These are phyloP conservation scores for Oceanodroma leucorhoa DNA, from an alignment of 2,797 vertebrate genomes.

Conservation along the genomic window DNA sequence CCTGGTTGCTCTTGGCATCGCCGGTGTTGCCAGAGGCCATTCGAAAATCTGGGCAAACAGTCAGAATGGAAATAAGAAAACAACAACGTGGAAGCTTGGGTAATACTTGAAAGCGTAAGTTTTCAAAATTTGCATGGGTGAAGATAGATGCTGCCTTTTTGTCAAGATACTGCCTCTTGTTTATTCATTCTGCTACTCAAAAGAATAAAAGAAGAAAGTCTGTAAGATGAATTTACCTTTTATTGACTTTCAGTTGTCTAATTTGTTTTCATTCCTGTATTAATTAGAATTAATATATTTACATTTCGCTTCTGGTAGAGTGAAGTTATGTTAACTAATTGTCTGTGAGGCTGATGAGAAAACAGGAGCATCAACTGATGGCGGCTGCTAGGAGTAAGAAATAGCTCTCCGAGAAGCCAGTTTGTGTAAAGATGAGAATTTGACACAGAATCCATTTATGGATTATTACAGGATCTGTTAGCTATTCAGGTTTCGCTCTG, in stretches of 20 bases:
- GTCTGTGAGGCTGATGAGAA: conserved; percentile 33
- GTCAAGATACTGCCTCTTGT: neutral
- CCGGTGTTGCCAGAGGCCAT: neutral
- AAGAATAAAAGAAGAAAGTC: neutral
- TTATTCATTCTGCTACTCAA: neutral
- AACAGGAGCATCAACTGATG: neutral
- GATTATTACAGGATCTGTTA: neutral
- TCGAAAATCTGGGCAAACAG: neutral
- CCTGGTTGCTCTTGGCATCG: neutral
- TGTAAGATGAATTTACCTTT: neutral
- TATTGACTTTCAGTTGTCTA: neutral
- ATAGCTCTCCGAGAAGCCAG: neutral
- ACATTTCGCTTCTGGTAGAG: conserved; percentile 11
- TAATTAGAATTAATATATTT: conserved; percentile 51
- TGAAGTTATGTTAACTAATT: conserved; percentile 18
- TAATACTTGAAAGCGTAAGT: neutral
- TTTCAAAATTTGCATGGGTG: neutral
- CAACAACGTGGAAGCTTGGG: neutral
- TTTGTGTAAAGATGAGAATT: neutral
- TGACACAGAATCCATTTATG: neutral
- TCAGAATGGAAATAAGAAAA: neutral
- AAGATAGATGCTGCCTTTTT: neutral
- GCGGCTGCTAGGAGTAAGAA: neutral
- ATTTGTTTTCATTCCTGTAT: conserved; percentile 51
- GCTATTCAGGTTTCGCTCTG: neutral